phyloP scores from a whole-genome alignment of 2,888 invertebrate species.

The Drosophila falleni region DNA sequence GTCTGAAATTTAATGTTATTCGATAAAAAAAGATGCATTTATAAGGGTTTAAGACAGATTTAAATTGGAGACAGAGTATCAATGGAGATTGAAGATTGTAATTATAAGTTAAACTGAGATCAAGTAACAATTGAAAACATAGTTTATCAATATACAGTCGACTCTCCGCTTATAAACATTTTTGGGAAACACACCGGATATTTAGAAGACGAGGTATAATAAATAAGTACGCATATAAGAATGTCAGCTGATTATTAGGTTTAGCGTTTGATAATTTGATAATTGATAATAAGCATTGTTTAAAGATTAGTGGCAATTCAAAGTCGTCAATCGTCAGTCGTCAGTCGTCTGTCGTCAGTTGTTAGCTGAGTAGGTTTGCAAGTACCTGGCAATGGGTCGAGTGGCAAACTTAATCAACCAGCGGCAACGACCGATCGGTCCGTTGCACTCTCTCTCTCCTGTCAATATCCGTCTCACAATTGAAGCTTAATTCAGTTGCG shows the following conservation, averaged over 20 bases:
- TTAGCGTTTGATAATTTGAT: constrained; percentile 55
- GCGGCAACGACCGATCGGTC: constrained; percentile 18
- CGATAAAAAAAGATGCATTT: background rate
- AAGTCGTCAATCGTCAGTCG: constrained; percentile 3
- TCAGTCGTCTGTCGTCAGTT: background rate
- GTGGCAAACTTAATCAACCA: constrained; percentile 46
- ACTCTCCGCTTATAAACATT: background rate
- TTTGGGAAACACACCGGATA: constrained; percentile 2
- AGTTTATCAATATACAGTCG: background rate
- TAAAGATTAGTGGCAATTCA: constrained; percentile 47
- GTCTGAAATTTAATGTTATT: background rate
- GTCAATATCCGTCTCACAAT: constrained; percentile 26
- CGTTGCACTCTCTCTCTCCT: constrained; percentile 16
- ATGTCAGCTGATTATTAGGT: constrained; percentile 40
- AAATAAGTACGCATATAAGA: constrained; percentile 20
- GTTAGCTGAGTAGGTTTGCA: constrained; percentile 11
- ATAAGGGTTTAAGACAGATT: background rate
- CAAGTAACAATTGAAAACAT: background rate
- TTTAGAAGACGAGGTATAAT: constrained; percentile 8
- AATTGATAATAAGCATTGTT: constrained; percentile 53
- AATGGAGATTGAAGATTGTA: background rate
- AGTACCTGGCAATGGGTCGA: constrained; percentile 52
- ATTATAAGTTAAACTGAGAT: too few species aligned
- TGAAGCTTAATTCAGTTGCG: constrained; percentile 40
- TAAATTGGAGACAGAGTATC: background rate